Conservation (phyloP, 1,140 invertebrate species). For the Danaus melanippus region DNA sequence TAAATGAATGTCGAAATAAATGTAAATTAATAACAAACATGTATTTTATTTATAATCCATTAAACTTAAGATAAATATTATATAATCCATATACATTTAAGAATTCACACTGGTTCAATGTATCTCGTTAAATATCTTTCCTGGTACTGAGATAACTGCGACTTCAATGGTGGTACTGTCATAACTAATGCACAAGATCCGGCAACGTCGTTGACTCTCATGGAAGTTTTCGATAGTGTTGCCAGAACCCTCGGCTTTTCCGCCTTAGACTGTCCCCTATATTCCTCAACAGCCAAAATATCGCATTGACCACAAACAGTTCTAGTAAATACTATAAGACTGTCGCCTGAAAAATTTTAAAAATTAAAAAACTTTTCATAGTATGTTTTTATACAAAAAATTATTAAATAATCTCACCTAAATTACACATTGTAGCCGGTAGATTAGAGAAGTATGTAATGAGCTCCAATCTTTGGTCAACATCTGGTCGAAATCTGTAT, state of each 20-base stretch:
- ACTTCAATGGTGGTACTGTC: slow-evolving; percentile 29
- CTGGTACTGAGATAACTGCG: slow-evolving; percentile 30
- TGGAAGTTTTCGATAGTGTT: slow-evolving; percentile 19
- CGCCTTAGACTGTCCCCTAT: slow-evolving; percentile 16
- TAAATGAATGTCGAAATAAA: slow-evolving; percentile 65
- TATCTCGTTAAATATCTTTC: slow-evolving; percentile 29
- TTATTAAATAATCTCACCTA: slow-evolving; percentile 34
- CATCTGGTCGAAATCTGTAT: slow-evolving; percentile 42
- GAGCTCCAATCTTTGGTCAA: slow-evolving; percentile 30
- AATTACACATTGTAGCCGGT: slow-evolving; percentile 38
- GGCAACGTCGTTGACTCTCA: slow-evolving; percentile 43
- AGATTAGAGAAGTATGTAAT: slow-evolving; percentile 41
- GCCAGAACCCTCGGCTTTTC: slow-evolving; percentile 31
- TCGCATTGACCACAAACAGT: slow-evolving; percentile 31
- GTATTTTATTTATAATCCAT: slow-evolving; percentile 18
- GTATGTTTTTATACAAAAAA: slow-evolving; percentile 1
- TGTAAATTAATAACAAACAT: slow-evolving; percentile 56
- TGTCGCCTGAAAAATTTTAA: slow-evolving; percentile 30
- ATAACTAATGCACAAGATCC: slow-evolving; percentile 41
- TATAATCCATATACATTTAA: not conserved
- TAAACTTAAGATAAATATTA: not conserved
- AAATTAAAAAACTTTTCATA: slow-evolving; percentile 11
- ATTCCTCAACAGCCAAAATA: slow-evolving; percentile 39
- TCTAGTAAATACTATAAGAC: slow-evolving; percentile 41
- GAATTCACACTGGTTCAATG: slow-evolving; percentile 4